These are phyloP conservation scores for Lethenteron reissneri DNA, from an alignment of 2,113 vertebrate species.

Conservation along the genomic window DNA sequence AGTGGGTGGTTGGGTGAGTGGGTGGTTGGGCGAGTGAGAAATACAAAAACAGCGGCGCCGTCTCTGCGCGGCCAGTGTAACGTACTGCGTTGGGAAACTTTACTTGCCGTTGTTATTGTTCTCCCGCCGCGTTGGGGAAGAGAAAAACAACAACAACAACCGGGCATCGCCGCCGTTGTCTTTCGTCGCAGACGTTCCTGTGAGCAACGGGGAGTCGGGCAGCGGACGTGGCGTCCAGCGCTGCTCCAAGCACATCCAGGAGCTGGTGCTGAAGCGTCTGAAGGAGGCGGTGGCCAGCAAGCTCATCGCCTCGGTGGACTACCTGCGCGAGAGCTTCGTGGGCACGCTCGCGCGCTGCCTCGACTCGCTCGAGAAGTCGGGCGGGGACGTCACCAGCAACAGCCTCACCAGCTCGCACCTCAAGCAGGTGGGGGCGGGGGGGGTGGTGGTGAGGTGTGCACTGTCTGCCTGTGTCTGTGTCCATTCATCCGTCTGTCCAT, in stretches of 20 bases:
- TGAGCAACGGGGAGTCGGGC: slow-evolving; percentile 51
- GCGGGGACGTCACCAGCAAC: slow-evolving; percentile 27
- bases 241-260: slow-evolving; percentile 84
- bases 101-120: too few species aligned
- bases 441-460: not conserved
- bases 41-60: too few species aligned
- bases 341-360: slow-evolving; percentile 84
- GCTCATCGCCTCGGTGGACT: slow-evolving; percentile 80
- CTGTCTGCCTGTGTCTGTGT: too few species aligned
- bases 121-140: too few species aligned
- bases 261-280: slow-evolving; percentile 59
- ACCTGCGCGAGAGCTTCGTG: slow-evolving; percentile 81
- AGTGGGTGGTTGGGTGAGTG: too few species aligned
- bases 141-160: too few species aligned
- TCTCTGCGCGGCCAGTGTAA: too few species aligned
- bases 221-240: slow-evolving; percentile 67
- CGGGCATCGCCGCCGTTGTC: not conserved
- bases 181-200: not conserved
- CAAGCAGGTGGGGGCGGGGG: slow-evolving; percentile 42
- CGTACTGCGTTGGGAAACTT: too few species aligned
- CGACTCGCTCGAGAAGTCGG: slow-evolving; percentile 68
- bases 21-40: too few species aligned
- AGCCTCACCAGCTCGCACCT: slow-evolving; percentile 79
- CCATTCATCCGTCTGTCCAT: too few species aligned
- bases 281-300: slow-evolving; percentile 93